phyloP scores from a whole-genome alignment of 37 sponge, comb jelly and placozoan genomes.

The Ephydatia muelleri region DNA sequence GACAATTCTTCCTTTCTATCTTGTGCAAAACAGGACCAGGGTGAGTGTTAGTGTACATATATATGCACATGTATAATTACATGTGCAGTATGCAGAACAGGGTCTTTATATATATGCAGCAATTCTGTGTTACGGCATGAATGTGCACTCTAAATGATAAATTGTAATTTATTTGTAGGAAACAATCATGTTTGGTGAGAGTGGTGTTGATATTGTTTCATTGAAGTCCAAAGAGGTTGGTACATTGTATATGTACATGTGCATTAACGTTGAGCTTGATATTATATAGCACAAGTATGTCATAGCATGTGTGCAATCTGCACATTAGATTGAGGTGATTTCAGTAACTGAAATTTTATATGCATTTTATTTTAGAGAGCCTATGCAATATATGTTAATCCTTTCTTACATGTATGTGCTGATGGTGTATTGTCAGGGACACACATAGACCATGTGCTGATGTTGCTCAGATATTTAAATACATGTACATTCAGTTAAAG shows the following conservation, averaged over 20 bases:
- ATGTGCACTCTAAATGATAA: not conserved
- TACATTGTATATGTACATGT: not conserved
- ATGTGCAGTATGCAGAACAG: not conserved
- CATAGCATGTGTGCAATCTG: too few relatives aligned
- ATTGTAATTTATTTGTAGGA: not conserved
- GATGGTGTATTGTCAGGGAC: too few relatives aligned
- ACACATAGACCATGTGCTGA: too few relatives aligned
- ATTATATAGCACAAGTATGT: too few relatives aligned
- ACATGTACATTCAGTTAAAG: too few relatives aligned
- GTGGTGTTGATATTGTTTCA: not conserved
- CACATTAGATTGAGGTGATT: too few relatives aligned
- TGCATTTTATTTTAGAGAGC: too few relatives aligned
- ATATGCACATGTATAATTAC: not conserved
- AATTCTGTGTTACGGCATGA: not conserved
- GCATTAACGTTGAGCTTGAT: too few relatives aligned
- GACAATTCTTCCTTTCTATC: conserved; percentile 72
- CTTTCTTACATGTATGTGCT: too few relatives aligned
- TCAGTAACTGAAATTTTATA: too few relatives aligned
- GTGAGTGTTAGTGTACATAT: conserved; percentile 25
- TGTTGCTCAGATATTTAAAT: too few relatives aligned
- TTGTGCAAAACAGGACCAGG: conserved; percentile 74
- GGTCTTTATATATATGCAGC: not conserved
- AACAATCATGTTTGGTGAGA: not conserved
- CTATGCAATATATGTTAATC: too few relatives aligned
- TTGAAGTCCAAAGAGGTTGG: not conserved